Evolutionary conservation across 2,797 vertebrate genomes (phyloP), one percentile per base, ranked within the genome.

Genomic region (Galaxias olidus): DNA sequence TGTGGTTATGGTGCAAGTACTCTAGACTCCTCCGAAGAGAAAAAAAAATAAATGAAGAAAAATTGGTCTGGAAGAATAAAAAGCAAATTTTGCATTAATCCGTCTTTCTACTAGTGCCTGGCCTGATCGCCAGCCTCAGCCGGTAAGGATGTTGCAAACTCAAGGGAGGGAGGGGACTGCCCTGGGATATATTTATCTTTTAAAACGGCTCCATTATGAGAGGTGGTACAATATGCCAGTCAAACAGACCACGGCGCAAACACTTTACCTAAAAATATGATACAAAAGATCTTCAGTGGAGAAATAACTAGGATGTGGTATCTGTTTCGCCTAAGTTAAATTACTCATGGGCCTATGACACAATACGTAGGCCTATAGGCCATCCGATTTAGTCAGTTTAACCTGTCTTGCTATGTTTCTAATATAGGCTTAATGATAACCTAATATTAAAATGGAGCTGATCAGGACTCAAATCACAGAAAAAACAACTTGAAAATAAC

Each of bases 151-250:
- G 89, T 84, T 89, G 87, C 79, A 70, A 86, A 84, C 80, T 84
- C 79, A 68, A 54, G 79, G 76, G 74, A 81, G 81, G 70, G 75
- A 78, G 61, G 70, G 65, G 64, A 77, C 71, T 75, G 75, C 19
- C 76, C 80, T 43, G 69, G 85, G 87, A 89, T 92, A 92, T 87
- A 93, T 93, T 92, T 93, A 93, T 92, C 90, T 87, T 90, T 84
- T 83, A 77, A 85, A 90, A 46, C 57, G 13, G 19, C 15, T 41
- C 12, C 58, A 44, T 18, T 45, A 9, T 60, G 20, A 13, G 63
- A 67, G 66, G 63, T 62, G 74, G 74, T 30, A 30, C 30, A 30
- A 30, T 30, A 30, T 30, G 30, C 30, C 30, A 30, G 30, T 30
- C 30, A 30, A 30, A 30, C 30, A 30, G 6, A 30, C 73, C 41